Evolutionary conservation across 2,888 invertebrate species (phyloP).

Genomic region (Microchrysa polita): DNA sequence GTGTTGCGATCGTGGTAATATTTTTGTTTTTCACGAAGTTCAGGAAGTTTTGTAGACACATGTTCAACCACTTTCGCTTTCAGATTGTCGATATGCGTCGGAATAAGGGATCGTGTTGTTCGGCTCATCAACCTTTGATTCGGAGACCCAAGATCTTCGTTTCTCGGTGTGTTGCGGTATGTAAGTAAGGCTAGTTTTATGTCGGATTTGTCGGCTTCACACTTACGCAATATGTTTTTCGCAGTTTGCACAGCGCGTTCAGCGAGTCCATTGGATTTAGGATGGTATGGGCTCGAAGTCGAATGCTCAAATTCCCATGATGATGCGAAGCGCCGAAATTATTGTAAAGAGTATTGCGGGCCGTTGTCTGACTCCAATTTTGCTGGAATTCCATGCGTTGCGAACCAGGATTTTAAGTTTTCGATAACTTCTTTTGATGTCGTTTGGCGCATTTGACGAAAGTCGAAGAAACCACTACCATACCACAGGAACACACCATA

Average conservation of each 20-base stretch:
- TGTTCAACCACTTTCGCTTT: no score
- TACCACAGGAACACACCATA: no score
- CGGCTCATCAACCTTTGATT: neutral
- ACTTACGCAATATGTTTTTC: slow-evolving; percentile 41
- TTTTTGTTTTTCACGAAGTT: no score
- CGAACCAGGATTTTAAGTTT: slow-evolving; percentile 47
- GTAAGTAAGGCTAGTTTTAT: neutral
- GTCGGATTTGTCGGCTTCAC: neutral
- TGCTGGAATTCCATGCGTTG: slow-evolving; percentile 48
- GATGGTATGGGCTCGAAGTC: slow-evolving; percentile 48
- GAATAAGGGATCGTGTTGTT: no score
- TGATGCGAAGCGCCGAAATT: slow-evolving; percentile 47
- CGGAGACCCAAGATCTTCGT: neutral
- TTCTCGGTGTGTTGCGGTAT: neutral
- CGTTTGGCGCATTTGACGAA: neutral
- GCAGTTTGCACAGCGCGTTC: slow-evolving; percentile 49
- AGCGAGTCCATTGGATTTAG: slow-evolving; percentile 49
- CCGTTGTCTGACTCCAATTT: slow-evolving; percentile 48
- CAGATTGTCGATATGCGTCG: no score
- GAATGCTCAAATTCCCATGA: slow-evolving; percentile 48
- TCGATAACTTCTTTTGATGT: slow-evolving; percentile 35
- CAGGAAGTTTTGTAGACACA: no score
- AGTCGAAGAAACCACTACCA: neutral
- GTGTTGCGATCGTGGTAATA: no score
- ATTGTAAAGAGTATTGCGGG: slow-evolving; percentile 47